A percentile compares a stretch with the other conserved stretches of the same genome.
These are phyloP conservation scores for Novumbra hubbsi DNA, from an alignment of 2,797 vertebrate genomes.

Conservation along the genomic window DNA sequence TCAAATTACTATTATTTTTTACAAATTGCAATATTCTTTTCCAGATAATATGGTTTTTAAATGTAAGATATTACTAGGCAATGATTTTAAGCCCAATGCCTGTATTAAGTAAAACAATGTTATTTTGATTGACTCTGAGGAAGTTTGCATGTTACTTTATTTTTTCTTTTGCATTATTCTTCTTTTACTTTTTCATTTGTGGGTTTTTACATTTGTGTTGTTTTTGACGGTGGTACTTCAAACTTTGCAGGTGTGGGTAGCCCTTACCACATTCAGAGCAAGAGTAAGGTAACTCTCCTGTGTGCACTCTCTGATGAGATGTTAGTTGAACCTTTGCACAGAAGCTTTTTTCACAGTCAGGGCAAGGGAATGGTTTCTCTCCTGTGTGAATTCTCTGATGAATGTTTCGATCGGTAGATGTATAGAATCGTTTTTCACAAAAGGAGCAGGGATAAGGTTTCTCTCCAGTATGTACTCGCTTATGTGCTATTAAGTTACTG, in stretches of 20 bases:
- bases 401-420: background rate
- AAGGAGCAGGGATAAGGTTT: slow-evolving; percentile 2
- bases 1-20: no score
- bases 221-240: slow-evolving; percentile 1
- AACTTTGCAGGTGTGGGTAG: slow-evolving; percentile 4
- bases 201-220: background rate
- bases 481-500: background rate
- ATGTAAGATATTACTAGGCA: background rate
- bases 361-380: slow-evolving; percentile 11
- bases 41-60: no score
- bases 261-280: background rate
- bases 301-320: slow-evolving; percentile 1
- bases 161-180: background rate
- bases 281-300: background rate
- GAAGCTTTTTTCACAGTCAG: slow-evolving; percentile 3
- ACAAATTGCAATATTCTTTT: no score
- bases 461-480: slow-evolving; percentile 4
- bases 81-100: background rate
- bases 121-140: background rate
- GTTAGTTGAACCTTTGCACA: background rate
- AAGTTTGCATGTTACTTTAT: background rate
- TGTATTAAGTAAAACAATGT: background rate
- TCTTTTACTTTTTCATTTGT: background rate
- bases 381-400: slow-evolving; percentile 9
- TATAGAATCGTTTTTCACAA: slow-evolving; percentile 6